These are phyloP conservation scores for Geotrupes spiniger DNA, from an alignment of 2,888 invertebrate genomes.

Conservation along the genomic window DNA sequence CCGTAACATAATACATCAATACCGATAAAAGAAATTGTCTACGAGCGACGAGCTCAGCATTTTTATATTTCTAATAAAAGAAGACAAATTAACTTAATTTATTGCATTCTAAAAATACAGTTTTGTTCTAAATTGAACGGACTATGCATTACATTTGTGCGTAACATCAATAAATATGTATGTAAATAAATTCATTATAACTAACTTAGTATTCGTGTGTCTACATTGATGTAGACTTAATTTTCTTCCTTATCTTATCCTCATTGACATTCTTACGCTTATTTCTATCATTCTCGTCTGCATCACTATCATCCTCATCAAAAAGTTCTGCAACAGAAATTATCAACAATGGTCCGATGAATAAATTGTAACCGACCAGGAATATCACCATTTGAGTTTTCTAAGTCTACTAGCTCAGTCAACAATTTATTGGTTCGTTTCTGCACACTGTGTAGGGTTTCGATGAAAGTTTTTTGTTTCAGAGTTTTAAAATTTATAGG, in stretches of 20 bases:
- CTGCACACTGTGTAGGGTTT: conserved; percentile 7
- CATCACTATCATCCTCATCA: conserved; percentile 11
- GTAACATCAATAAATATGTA: too few species aligned
- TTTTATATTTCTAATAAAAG: too few species aligned
- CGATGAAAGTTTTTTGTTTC: conserved; percentile 5
- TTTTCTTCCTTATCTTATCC: conserved; percentile 1
- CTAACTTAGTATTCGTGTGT: not conserved
- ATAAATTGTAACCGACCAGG: conserved; percentile 4
- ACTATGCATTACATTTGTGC: too few species aligned
- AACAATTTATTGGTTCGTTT: conserved; percentile 13
- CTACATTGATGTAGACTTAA: not conserved
- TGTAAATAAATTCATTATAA: too few species aligned
- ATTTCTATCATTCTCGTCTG: conserved; percentile 2
- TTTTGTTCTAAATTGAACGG: too few species aligned
- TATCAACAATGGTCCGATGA: not conserved
- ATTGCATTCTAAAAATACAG: too few species aligned
- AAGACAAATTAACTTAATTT: too few species aligned
- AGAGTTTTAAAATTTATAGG: not conserved
- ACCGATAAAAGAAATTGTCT: too few species aligned
- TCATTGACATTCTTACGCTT: too few species aligned
- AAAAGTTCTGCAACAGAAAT: conserved; percentile 1
- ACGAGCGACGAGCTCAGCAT: too few species aligned
- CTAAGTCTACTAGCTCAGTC: conserved; percentile 12
- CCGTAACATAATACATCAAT: too few species aligned
- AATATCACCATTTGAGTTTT: conserved; percentile 7